Evolutionary conservation across 2,797 vertebrate genomes (phyloP).

Genomic region (Pachyuromys duprasi): DNA sequence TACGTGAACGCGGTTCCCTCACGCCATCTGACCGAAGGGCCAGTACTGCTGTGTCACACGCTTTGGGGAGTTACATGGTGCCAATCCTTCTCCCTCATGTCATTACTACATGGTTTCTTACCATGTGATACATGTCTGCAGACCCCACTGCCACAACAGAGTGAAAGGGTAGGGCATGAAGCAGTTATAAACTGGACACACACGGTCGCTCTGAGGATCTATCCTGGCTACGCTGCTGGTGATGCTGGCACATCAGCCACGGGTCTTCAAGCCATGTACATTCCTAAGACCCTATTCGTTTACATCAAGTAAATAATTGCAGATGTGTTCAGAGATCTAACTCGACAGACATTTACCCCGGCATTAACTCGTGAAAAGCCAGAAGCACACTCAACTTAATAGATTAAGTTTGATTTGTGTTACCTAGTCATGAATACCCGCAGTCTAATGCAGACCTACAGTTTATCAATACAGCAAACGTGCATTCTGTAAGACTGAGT

Average conservation of each 20-base stretch:
- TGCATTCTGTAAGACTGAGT: not conserved
- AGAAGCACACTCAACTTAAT: not conserved
- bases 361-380: not conserved
- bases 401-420: not conserved
- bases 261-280: not conserved
- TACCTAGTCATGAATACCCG: not conserved
- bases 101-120: not conserved
- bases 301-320: not conserved
- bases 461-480: not conserved
- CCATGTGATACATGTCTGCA: not conserved
- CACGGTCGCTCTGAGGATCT: not conserved
- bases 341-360: not conserved
- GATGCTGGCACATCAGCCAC: not conserved
- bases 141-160: not conserved
- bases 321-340: not conserved
- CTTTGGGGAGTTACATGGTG: not conserved
- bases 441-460: not conserved
- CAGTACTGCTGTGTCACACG: not conserved
- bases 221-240: too few species aligned
- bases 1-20: not conserved
- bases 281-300: not conserved
- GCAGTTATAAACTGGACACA: not conserved
- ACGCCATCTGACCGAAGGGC: not conserved
- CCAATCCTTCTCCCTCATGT: fast-evolving
- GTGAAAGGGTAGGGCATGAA: not conserved